Evolutionary conservation across 2,888 invertebrate genomes (phyloP).

Genomic region (Dioctria linearis): DNA sequence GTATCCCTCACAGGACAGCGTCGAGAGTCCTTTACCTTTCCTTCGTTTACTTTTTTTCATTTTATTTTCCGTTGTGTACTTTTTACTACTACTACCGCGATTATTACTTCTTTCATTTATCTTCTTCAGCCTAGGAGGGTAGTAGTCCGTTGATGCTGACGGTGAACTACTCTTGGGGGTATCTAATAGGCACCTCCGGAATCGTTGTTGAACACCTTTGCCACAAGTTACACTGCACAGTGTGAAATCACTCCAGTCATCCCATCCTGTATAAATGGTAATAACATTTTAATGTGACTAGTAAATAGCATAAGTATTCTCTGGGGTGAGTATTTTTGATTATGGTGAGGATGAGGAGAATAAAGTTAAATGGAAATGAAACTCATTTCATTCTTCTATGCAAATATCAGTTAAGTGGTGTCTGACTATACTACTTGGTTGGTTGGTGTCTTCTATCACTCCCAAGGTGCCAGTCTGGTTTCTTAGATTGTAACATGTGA

Average conservation of each 20-base stretch:
- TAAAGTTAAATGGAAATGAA: neutral
- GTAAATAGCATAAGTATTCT: neutral
- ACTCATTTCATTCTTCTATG: neutral
- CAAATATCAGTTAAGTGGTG: neutral
- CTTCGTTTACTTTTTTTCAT: conserved; percentile 33
- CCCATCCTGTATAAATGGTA: conserved; percentile 66
- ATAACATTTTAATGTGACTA: conserved; percentile 11
- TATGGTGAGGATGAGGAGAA: neutral
- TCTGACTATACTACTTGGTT: neutral
- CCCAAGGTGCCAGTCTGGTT: neutral
- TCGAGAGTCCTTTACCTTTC: conserved; percentile 63
- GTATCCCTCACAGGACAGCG: conserved; percentile 70
- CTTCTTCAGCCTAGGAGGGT: conserved; percentile 21
- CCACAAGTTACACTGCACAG: conserved; percentile 70
- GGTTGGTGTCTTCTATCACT: too few relatives aligned
- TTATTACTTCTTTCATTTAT: conserved; percentile 28
- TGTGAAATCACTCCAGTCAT: conserved; percentile 71
- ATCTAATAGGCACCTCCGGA: conserved; percentile 70
- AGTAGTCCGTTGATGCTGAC: neutral
- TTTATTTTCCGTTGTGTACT: conserved; percentile 62
- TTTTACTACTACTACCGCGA: conserved; percentile 63
- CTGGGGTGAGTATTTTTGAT: conserved; percentile 4
- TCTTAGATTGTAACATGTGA: conserved; percentile 2
- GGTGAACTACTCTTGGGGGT: conserved; percentile 62
- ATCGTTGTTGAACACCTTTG: conserved; percentile 71